These are phyloP conservation scores for Megaptera novaeangliae DNA, from an alignment of 2,113 vertebrate genomes.

Conservation along the genomic window DNA sequence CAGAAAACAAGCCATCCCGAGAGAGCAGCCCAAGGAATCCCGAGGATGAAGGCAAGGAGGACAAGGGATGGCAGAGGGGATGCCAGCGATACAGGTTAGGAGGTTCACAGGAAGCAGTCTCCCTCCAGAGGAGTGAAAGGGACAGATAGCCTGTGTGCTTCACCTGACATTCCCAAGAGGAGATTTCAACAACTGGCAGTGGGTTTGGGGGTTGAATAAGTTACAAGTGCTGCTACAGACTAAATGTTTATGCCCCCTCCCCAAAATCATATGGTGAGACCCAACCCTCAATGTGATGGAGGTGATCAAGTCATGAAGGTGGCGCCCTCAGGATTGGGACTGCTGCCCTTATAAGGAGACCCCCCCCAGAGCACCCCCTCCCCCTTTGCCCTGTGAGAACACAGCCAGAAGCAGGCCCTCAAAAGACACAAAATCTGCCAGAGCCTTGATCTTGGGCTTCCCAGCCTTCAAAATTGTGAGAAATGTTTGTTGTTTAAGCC, in stretches of 20 bases:
- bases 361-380: neutral
- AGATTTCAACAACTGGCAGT: accelerated
- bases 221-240: neutral
- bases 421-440: neutral
- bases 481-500: neutral
- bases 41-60: neutral
- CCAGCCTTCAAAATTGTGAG: neutral
- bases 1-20: neutral
- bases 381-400: neutral
- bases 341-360: neutral
- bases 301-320: neutral
- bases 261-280: neutral
- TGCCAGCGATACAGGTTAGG: accelerated
- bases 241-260: neutral
- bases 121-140: neutral
- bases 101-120: neutral
- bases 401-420: neutral
- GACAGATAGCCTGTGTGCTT: too few species aligned
- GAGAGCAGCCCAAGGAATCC: neutral
- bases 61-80: too few species aligned
- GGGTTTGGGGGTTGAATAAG: neutral
- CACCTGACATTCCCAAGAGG: neutral
- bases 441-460: neutral
- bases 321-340: neutral
- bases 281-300: neutral